phyloP scores from a whole-genome alignment of 2,113 vertebrate genomes.

The Apteryx owenii region DNA sequence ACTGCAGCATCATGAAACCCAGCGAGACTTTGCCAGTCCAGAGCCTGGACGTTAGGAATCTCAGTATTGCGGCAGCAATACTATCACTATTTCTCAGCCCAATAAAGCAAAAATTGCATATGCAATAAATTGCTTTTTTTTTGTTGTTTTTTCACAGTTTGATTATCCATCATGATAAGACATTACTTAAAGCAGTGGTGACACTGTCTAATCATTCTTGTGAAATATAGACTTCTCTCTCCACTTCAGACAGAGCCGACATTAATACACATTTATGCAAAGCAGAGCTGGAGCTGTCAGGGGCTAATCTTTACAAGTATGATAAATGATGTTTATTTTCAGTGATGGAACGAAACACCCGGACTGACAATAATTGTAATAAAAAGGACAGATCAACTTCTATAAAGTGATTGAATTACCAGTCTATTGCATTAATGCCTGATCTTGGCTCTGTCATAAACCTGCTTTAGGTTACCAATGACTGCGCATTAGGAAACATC shows the following conservation, averaged over 20 bases:
- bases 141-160: constrained; percentile 49
- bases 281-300: constrained; percentile 89
- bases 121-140: constrained; percentile 65
- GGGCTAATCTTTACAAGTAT: constrained; percentile 95
- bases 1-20: not conserved
- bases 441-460: constrained; percentile 78
- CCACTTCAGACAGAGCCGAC: constrained; percentile 76
- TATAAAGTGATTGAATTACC: constrained; percentile 98
- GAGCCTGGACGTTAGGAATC: not conserved
- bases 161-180: constrained; percentile 84
- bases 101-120: constrained; percentile 54
- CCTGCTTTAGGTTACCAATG: constrained; percentile 71
- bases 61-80: not conserved
- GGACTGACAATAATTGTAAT: constrained; percentile 96
- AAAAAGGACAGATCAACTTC: constrained; percentile 98
- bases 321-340: constrained; percentile 99
- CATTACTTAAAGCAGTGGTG: constrained; percentile 83
- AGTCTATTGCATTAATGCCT: constrained; percentile 92
- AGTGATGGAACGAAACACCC: constrained; percentile 96
- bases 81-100: constrained; percentile 45
- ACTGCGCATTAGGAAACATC: constrained; percentile 72
- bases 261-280: constrained; percentile 94
- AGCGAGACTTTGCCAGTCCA: not conserved
- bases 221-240: constrained; percentile 84
- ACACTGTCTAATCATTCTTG: constrained; percentile 86